phyloP scores from a whole-genome alignment of 2,113 vertebrate genomes.

The Oxygymnocypris stewartii region DNA sequence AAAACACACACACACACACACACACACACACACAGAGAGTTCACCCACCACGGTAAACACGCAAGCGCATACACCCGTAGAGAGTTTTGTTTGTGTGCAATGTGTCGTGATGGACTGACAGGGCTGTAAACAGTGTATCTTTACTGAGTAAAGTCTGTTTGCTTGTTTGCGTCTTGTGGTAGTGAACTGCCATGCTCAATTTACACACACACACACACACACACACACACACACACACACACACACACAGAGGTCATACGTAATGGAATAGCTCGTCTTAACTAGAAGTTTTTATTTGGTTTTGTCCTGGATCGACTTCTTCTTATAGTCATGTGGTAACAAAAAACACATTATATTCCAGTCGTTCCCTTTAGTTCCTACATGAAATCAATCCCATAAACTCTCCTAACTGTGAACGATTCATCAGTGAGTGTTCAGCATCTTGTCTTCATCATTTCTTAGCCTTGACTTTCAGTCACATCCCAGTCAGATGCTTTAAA shows the following conservation, averaged over 20 bases:
- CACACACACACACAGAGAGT: background rate
- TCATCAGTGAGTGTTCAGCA: background rate
- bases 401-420: background rate
- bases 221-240: too few relatives aligned
- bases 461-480: background rate
- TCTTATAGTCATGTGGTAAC: background rate
- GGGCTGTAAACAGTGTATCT: conserved; percentile 25
- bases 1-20: conserved; percentile 5
- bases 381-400: background rate
- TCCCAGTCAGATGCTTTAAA: background rate
- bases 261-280: background rate
- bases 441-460: background rate
- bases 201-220: conserved; percentile 33
- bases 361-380: background rate
- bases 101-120: conserved; percentile 33
- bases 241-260: background rate
- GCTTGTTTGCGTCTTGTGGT: conserved; percentile 35
- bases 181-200: conserved; percentile 21
- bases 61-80: background rate
- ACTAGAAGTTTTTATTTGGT: background rate
- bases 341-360: background rate
- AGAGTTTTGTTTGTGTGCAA: conserved; percentile 35
- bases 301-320: background rate
- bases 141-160: conserved; percentile 44
- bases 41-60: background rate